Base-by-base conservation (phyloP, 1,140 invertebrate genomes). In the Pseudoatta argentina region DNA sequence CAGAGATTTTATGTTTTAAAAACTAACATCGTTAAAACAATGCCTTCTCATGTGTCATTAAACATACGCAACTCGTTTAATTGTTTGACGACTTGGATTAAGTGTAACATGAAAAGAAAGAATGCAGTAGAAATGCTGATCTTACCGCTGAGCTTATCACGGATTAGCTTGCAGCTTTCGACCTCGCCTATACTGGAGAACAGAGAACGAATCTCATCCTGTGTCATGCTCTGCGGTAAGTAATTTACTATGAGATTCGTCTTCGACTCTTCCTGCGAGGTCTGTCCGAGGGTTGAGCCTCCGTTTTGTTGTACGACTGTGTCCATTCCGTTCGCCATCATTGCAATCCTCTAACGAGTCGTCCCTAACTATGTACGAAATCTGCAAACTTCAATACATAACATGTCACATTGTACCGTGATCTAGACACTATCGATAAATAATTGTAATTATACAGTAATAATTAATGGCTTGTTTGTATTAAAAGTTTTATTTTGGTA, bases 181-280 rank as follows among this genome's bases (percentile, higher is more conserved):
- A 99, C 98, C 95, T 99, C 99, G 63, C 99, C 99, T 94, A 99
- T 99, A 92, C 98, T 99, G 21, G 98, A 98, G 95, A 99, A 99
- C 66, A 99, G 96, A 66, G 98, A 99, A 83, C 98, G 96, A 86
- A 99, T 99, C 95, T 99, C 99, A 95, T 99, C 99, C 95, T 99
- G 99, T 39, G 98, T 99, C 99, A 99, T 99, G 79, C 98, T 99
- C 96, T 99, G 99, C 67, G 99, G 99, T 93, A 99, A 96, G 95
- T 99, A 99, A 95, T 99, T 99, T 90, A 99, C 99, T 94, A 99
- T 99, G 88, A 99, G 97, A 96, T 99, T 99, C 71, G 98, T 99
- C 96, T 99, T 99, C 87, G 98, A 98, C 95, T 99, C 98, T 96
- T 98, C 98, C 91, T 97, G 96, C 91, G 97, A 96, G 92, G 97